phyloP scores from a whole-genome alignment of 2,888 invertebrate genomes.

The Phengaris alcon region DNA sequence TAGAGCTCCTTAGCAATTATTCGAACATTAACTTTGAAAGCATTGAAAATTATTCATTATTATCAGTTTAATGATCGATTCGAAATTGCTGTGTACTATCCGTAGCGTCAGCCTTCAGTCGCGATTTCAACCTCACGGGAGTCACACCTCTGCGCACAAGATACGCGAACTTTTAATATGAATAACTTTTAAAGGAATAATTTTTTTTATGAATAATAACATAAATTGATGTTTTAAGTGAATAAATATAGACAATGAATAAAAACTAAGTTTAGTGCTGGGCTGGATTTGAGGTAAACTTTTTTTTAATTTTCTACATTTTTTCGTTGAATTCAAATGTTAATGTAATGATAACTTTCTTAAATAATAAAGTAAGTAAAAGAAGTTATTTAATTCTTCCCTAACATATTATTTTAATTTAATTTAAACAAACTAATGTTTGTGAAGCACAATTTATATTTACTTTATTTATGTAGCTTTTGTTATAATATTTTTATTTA shows the following conservation, averaged over 20 bases:
- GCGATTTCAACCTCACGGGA: background rate
- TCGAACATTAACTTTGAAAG: no score
- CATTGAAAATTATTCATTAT: background rate
- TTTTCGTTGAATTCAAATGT: background rate
- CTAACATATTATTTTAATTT: no score
- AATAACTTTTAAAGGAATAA: background rate
- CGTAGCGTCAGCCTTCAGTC: background rate
- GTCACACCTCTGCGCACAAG: background rate
- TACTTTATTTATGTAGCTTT: no score
- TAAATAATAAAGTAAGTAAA: background rate
- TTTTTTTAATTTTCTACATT: background rate
- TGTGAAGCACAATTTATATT: no score
- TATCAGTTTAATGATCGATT: conserved; percentile 5
- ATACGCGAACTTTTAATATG: background rate
- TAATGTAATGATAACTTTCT: background rate
- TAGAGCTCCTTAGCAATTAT: background rate
- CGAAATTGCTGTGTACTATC: background rate
- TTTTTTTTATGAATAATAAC: background rate
- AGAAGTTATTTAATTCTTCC: background rate
- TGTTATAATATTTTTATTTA: no score
- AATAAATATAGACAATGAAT: background rate
- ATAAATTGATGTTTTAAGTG: background rate
- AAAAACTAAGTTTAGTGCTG: background rate
- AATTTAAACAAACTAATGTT: no score
- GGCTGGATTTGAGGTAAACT: background rate